These are phyloP conservation scores for Grapholita molesta DNA, from an alignment of 1,140 invertebrate genomes.

Conservation along the genomic window DNA sequence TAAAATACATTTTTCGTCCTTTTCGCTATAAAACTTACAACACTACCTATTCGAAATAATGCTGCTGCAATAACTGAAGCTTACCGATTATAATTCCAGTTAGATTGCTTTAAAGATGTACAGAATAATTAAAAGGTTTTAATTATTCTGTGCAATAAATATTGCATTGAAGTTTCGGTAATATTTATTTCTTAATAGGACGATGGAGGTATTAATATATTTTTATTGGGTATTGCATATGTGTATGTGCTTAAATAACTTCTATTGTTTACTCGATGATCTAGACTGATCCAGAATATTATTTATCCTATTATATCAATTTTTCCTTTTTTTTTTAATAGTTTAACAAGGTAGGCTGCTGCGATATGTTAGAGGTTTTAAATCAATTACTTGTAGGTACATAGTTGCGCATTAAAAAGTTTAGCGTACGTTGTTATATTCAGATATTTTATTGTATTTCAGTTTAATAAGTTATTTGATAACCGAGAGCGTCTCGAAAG, in stretches of 20 bases:
- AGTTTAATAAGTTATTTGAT: too few relatives aligned
- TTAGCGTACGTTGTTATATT: too few relatives aligned
- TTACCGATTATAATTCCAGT: neutral
- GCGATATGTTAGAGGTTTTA: too few relatives aligned
- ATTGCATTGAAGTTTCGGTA: neutral
- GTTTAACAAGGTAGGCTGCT: too few relatives aligned
- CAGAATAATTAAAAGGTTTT: neutral
- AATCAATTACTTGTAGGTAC: too few relatives aligned
- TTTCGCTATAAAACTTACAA: neutral
- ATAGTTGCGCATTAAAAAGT: too few relatives aligned
- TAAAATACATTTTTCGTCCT: neutral
- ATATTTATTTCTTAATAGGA: neutral
- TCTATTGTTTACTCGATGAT: too few relatives aligned
- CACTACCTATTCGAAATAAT: neutral
- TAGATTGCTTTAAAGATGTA: neutral
- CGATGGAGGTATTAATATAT: neutral
- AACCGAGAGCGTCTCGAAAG: too few relatives aligned
- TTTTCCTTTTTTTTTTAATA: too few relatives aligned
- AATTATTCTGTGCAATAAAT: neutral
- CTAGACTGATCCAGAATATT: too few relatives aligned
- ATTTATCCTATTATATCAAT: too few relatives aligned
- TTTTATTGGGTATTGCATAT: neutral
- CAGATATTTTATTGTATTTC: too few relatives aligned
- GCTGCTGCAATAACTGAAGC: neutral
- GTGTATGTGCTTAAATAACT: neutral